These are phyloP conservation scores for Gasteruption jaculator DNA, from an alignment of 2,888 invertebrate genomes.

Conservation along the genomic window DNA sequence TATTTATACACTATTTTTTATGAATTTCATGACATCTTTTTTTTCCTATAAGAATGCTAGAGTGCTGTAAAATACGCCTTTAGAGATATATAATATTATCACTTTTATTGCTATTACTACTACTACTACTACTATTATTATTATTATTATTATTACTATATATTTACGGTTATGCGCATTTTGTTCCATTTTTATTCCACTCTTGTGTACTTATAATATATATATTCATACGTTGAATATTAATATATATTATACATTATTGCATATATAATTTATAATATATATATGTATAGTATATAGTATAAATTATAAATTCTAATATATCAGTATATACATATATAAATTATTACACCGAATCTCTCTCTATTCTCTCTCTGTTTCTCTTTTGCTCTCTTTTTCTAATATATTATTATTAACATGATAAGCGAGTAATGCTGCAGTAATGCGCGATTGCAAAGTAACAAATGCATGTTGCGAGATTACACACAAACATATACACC, in stretches of 20 bases:
- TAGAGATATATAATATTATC: no score
- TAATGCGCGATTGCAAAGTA: no score
- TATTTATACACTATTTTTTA: no score
- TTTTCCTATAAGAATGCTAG: slow-evolving; percentile 52
- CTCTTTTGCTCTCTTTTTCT: slow-evolving; percentile 22
- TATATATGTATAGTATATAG: slow-evolving; percentile 11
- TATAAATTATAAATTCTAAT: slow-evolving; percentile 6
- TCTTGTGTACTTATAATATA: slow-evolving; percentile 17
- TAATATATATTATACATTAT: background rate
- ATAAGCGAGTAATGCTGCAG: no score
- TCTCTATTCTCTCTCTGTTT: slow-evolving; percentile 11
- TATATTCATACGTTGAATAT: background rate
- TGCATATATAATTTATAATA: slow-evolving; percentile 7
- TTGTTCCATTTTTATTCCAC: slow-evolving; percentile 30
- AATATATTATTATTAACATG: no score
- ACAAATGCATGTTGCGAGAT: no score
- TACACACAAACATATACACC: no score
- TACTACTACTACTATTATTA: no score
- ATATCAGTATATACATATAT: slow-evolving; percentile 9
- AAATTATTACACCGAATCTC: slow-evolving; percentile 12
- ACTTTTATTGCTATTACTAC: no score
- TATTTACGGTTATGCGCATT: slow-evolving; percentile 48
- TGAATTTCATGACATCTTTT: no score
- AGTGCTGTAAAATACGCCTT: slow-evolving; percentile 51
- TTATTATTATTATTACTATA: no score